phyloP scores from a whole-genome alignment of 37 sponge, comb jelly and placozoan genomes.

The Hormiphora californensis region DNA sequence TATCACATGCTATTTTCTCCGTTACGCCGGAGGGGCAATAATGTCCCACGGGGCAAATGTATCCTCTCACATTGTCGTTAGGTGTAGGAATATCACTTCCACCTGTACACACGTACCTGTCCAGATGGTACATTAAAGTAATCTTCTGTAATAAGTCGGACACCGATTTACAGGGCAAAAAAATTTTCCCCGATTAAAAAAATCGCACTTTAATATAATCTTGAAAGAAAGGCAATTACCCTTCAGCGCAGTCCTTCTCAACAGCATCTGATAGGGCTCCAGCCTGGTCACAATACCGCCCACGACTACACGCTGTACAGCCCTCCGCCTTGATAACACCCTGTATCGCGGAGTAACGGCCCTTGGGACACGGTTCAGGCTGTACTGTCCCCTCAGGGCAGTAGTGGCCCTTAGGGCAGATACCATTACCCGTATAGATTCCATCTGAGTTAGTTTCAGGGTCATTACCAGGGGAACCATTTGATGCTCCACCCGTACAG shows the following conservation, averaged over 20 bases:
- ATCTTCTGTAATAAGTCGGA: too few species aligned
- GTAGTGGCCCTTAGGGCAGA: conserved; percentile 53
- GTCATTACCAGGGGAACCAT: conserved; percentile 5
- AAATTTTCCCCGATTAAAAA: neutral
- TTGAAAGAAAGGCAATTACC: neutral
- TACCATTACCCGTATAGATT: neutral
- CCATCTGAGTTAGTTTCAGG: neutral
- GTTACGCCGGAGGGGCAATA: conserved; percentile 36
- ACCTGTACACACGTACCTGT: conserved; percentile 46
- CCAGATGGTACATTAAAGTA: too few species aligned
- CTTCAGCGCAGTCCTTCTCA: neutral
- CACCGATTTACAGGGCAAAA: too few species aligned
- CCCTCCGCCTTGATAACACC: too few species aligned
- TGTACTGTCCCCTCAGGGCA: conserved; percentile 54
- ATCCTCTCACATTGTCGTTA: neutral
- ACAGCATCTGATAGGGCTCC: conserved; percentile 8
- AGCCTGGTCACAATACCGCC: conserved; percentile 21
- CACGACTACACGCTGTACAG: conserved; percentile 22
- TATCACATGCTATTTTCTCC: neutral
- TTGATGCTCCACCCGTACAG: conserved; percentile 52
- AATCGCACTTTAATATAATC: neutral
- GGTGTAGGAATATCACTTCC: conserved; percentile 54
- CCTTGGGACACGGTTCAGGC: conserved; percentile 55
- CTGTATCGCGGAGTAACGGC: too few species aligned
- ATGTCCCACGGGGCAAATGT: conserved; percentile 45